phyloP scores from a whole-genome alignment of 2,113 vertebrate genomes.

The Gambusia affinis region DNA sequence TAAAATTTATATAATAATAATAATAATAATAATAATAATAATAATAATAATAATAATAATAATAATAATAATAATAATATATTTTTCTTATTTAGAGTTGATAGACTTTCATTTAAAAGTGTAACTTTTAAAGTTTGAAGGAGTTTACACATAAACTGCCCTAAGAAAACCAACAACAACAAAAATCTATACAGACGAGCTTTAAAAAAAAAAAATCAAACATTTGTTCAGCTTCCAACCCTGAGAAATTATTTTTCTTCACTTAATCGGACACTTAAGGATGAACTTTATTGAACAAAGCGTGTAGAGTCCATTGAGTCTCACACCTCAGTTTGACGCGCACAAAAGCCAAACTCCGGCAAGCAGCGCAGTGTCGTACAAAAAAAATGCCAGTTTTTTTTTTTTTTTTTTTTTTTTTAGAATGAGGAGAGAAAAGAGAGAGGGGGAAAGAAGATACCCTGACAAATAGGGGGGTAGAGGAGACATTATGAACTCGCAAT shows the following conservation, averaged over 20 bases:
- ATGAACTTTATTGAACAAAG: slow-evolving; percentile 99
- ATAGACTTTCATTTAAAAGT: too few relatives aligned
- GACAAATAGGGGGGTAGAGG: slow-evolving; percentile 95
- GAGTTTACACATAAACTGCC: slow-evolving; percentile 10
- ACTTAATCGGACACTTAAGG: slow-evolving; percentile 99
- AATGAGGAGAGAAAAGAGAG: slow-evolving; percentile 89
- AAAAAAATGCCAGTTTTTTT: slow-evolving; percentile 80
- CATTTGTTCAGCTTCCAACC: slow-evolving; percentile 95
- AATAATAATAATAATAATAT: too few relatives aligned
- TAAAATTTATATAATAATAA: not conserved
- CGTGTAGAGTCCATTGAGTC: slow-evolving; percentile 97
- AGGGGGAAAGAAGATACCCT: slow-evolving; percentile 84
- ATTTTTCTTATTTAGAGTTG: too few relatives aligned
- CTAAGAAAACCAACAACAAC: slow-evolving; percentile 34
- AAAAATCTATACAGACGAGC: slow-evolving; percentile 67
- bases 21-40: too few relatives aligned
- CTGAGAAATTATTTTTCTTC: slow-evolving; percentile 88
- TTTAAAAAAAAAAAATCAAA: slow-evolving; percentile 91
- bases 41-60: too few relatives aligned
- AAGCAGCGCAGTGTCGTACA: slow-evolving; percentile 95
- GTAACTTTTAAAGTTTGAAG: not conserved
- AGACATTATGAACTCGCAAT: slow-evolving; percentile 99
- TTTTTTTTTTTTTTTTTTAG: slow-evolving; percentile 56
- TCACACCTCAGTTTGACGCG: slow-evolving; percentile 94
- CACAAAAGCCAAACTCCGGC: slow-evolving; percentile 92